Percentiles rank a stretch among this genome's conserved stretches.
Conservation (phyloP, 2,888 invertebrate genomes). For the Falcaria lacertinaria region DNA sequence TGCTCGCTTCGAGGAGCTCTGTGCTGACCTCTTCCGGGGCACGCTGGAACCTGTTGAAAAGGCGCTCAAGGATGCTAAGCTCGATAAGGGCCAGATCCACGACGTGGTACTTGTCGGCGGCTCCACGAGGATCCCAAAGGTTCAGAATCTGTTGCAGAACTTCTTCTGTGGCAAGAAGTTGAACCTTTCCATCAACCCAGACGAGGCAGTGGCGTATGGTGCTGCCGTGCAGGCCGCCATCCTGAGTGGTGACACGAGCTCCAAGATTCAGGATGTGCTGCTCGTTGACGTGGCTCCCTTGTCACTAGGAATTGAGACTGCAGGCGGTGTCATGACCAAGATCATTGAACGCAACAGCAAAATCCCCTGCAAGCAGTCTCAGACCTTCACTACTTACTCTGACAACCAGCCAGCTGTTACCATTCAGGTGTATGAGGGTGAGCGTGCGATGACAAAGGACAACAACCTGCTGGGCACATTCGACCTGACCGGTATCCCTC, state of each 20-base stretch:
- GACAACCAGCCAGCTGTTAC: slow-evolving; percentile 90
- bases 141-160: slow-evolving; percentile 85
- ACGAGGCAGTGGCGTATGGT: slow-evolving; percentile 90
- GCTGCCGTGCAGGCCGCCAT: slow-evolving; percentile 88
- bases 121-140: slow-evolving; percentile 89
- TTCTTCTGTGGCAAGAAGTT: slow-evolving; percentile 87
- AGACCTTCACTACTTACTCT: slow-evolving; percentile 88
- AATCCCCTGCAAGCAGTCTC: slow-evolving; percentile 86
- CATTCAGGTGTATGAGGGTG: slow-evolving; percentile 87
- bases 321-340: slow-evolving; percentile 90
- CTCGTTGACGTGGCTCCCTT: slow-evolving; percentile 82
- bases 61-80: slow-evolving; percentile 87
- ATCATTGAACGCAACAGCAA: slow-evolving; percentile 85
- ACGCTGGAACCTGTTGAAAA: slow-evolving; percentile 89
- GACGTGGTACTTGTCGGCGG: slow-evolving; percentile 92
- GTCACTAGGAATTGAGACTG: slow-evolving; percentile 88
- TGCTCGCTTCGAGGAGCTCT: slow-evolving; percentile 88
- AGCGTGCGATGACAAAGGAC: slow-evolving; percentile 90
- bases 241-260: slow-evolving; percentile 84
- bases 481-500: slow-evolving; percentile 84
- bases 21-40: slow-evolving; percentile 84
- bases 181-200: slow-evolving; percentile 88
- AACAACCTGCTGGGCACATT: slow-evolving; percentile 85
- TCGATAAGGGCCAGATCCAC: slow-evolving; percentile 87
- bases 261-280: slow-evolving; percentile 32